Evolutionary conservation across 2,888 invertebrate genomes (phyloP).

Genomic region (Desoria tigrina): DNA sequence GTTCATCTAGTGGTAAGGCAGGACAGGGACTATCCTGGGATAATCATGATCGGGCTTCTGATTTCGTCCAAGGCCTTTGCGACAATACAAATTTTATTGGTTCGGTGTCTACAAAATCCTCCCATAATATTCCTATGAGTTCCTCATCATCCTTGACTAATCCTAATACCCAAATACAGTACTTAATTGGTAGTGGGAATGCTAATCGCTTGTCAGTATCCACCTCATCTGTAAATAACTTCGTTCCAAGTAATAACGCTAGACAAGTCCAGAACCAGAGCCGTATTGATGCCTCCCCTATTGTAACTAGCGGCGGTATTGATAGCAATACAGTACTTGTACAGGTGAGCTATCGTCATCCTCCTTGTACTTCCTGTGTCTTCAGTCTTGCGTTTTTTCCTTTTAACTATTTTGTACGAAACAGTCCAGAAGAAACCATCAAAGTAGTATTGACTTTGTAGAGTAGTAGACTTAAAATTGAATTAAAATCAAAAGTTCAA

Average conservation of each 20-base stretch:
- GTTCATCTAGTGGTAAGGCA: neutral
- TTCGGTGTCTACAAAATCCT: neutral
- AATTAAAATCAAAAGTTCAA: too few species aligned
- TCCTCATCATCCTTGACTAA: neutral
- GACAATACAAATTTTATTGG: neutral
- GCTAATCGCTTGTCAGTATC: slow-evolving; percentile 18
- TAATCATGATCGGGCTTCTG: neutral
- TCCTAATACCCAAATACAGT: slow-evolving; percentile 1
- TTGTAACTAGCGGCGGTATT: slow-evolving; percentile 38
- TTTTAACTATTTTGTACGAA: too few species aligned
- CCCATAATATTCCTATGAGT: neutral
- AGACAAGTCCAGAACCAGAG: neutral
- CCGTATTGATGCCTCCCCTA: slow-evolving; percentile 37
- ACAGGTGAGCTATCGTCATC: slow-evolving; percentile 48
- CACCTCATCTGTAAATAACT: slow-evolving; percentile 13
- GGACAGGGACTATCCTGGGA: too few species aligned
- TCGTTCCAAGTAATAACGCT: neutral
- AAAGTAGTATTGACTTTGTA: too few species aligned
- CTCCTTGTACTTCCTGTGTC: neutral
- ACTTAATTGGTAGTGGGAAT: neutral
- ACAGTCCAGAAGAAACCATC: too few species aligned
- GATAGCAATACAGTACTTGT: slow-evolving; percentile 43
- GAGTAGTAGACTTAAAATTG: too few species aligned
- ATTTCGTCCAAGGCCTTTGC: neutral
- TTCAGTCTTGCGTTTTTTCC: too few species aligned